Evolutionary conservation across 1,140 invertebrate species (phyloP), one percentile per base, ranked within the genome.

Genomic region (Drosophila ficusphila): DNA sequence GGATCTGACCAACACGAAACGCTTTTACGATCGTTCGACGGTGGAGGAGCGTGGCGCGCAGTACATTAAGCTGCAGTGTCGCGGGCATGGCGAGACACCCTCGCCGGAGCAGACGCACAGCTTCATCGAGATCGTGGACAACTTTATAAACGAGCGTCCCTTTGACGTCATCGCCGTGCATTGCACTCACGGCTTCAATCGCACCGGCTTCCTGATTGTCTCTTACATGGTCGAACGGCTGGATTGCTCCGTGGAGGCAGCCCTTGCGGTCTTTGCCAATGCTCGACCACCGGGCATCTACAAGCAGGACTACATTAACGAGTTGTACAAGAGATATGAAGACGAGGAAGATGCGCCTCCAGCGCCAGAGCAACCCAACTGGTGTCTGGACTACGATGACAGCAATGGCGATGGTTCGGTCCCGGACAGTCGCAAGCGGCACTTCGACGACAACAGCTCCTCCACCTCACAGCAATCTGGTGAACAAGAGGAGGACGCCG

Each of bases 171-270:
- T 98, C 69, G 97, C 95, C 41, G 96, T 99, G 25, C 99, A 99
- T 91, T 99, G 99, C 90, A 99, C 99, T 0, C 99, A 99, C 93
- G 99, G 99, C 0, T 99, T 99, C 89, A 99, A 99, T 92, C 93
- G 99, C 77, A 99, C 98, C 19, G 99, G 97, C 1, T 99, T 99
- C 91, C 92, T 99, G 0, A 96, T 99, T 46, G 94, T 95, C 44
- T 95, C 97, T 2, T 99, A 97, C 92, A 93, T 99, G 79, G 96
- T 99, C 4, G 95, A 97, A 92, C 93, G 94, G 57, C 92, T 95
- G 44, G 94, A 95, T 88, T 96, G 93, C 83, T 96, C 95, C 90
- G 93, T 98, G 2, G 96, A 97, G 60, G 95, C 95, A 14, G 97
- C 97, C 0, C 79, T 99, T 0, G 91, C 92, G 42, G 93, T 94